Percentiles rank a stretch among this genome's conserved stretches.
These are phyloP conservation scores for Crocodylus rhombifer DNA, from an alignment of 2,797 vertebrate genomes.

Conservation along the genomic window DNA sequence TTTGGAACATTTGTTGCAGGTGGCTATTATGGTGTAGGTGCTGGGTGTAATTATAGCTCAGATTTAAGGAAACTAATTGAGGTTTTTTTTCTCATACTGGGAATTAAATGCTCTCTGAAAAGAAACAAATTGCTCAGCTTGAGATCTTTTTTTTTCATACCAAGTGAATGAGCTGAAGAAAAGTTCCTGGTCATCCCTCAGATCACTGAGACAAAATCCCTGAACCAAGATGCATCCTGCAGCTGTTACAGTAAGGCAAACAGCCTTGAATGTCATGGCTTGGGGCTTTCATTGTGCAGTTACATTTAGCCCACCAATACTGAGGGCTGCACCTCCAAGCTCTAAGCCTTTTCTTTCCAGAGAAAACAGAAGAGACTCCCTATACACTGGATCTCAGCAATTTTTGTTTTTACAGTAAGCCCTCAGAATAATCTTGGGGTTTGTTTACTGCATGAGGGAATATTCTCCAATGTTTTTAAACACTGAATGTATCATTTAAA, in stretches of 20 bases:
- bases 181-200: neutral
- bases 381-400: neutral
- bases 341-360: neutral
- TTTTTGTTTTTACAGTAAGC: neutral
- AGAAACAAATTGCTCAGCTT: neutral
- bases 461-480: too few species aligned
- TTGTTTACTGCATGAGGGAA: neutral
- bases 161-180: neutral
- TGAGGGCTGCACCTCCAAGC: neutral
- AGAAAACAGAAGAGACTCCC: too few species aligned
- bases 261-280: rapidly evolving
- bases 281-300: neutral
- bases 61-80: neutral
- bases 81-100: neutral
- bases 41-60: constrained; percentile 60
- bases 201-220: neutral
- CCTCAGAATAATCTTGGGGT: too few species aligned
- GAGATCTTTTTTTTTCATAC: neutral
- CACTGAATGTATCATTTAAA: neutral
- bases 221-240: neutral
- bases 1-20: neutral
- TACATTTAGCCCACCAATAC: neutral
- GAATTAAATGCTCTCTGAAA: neutral
- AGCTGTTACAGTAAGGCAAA: neutral
- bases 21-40: constrained; percentile 10